Conservation (phyloP, 2,113 vertebrate genomes). For the Murina feae region DNA sequence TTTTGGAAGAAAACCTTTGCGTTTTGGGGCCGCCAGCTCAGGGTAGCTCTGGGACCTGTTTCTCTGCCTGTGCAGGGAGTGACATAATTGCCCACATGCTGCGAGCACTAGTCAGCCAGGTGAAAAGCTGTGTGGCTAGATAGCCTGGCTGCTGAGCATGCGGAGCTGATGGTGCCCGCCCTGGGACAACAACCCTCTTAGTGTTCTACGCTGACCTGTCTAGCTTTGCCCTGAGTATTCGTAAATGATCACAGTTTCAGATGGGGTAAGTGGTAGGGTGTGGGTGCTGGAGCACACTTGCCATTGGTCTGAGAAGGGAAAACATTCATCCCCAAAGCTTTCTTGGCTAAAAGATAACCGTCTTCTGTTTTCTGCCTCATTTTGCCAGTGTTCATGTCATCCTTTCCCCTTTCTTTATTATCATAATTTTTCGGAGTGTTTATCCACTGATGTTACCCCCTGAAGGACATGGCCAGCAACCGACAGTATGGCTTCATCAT, state of each 20-base stretch:
- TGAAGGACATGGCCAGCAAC: not conserved
- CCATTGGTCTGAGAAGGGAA: not conserved
- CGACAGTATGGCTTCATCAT: not conserved
- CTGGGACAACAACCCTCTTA: fast-evolving
- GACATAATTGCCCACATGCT: not conserved
- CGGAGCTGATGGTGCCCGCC: not conserved
- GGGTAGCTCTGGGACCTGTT: not conserved
- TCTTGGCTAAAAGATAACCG: not conserved
- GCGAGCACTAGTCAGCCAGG: too few species aligned
- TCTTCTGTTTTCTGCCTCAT: not conserved
- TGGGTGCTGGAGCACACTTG: not conserved
- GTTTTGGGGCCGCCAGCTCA: not conserved
- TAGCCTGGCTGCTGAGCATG: not conserved
- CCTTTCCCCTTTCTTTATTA: not conserved
- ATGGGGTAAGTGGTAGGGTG: not conserved
- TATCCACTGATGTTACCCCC: not conserved
- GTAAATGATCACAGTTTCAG: not conserved
- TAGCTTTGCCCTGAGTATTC: not conserved
- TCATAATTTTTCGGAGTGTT: not conserved
- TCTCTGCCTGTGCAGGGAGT: not conserved
- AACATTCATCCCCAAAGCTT: not conserved
- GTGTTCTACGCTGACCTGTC: not conserved
- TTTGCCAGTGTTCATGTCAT: not conserved
- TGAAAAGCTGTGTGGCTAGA: not conserved
- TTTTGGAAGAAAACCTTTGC: not conserved